These are phyloP conservation scores for Heterocephalus glaber DNA, from an alignment of 2,113 vertebrate genomes.

Conservation along the genomic window DNA sequence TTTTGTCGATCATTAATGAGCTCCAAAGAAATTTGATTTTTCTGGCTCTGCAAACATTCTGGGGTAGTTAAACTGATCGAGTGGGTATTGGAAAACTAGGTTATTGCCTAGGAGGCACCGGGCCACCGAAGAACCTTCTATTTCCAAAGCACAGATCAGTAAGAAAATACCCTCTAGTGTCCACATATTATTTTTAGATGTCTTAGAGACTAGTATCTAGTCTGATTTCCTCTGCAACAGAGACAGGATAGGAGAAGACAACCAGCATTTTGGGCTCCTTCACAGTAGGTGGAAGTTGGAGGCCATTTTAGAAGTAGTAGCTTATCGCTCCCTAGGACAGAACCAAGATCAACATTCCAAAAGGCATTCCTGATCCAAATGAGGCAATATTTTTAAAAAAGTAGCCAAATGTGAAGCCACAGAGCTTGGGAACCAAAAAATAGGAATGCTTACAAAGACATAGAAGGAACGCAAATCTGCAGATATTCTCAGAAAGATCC, in stretches of 20 bases:
- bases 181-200: neutral
- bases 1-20: neutral
- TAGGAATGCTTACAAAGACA: neutral
- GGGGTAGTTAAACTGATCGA: neutral
- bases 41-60: neutral
- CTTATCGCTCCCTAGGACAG: neutral
- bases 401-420: neutral
- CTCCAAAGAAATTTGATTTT: neutral
- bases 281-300: neutral
- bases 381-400: neutral
- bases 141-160: neutral
- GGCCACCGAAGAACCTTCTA: neutral
- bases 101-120: neutral
- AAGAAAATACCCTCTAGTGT: neutral
- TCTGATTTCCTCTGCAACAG: neutral
- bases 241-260: neutral
- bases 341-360: slow-evolving; percentile 5
- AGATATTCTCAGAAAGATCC: neutral
- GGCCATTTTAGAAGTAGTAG: slow-evolving; percentile 5
- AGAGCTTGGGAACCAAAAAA: neutral
- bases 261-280: neutral
- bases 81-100: neutral
- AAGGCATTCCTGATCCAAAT: neutral
- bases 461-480: neutral
- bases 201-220: neutral